Evolutionary conservation across 2,888 invertebrate species (phyloP).

Genomic region (Orchestes rusci): DNA sequence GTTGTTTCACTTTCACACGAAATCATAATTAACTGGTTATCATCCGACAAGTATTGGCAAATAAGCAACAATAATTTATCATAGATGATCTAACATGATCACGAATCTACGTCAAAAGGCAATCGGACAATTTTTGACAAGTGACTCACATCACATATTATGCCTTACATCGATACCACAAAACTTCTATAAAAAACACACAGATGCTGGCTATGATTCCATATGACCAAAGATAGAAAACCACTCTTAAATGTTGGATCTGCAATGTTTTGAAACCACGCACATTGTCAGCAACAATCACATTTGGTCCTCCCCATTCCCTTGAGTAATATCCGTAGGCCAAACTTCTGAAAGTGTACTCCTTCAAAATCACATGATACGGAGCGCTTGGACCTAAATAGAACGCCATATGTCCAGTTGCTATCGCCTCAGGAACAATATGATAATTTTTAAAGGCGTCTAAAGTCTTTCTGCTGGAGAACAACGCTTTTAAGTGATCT

Average conservation of each 20-base stretch:
- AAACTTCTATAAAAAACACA: conserved; percentile 1
- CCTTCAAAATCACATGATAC: conserved; percentile 5
- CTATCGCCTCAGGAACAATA: conserved; percentile 5
- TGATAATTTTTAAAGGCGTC: not conserved
- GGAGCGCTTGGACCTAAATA: conserved; percentile 1
- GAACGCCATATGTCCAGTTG: conserved; percentile 3
- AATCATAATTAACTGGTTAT: no score
- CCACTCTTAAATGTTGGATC: conserved; percentile 1
- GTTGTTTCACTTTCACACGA: no score
- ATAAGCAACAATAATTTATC: no score
- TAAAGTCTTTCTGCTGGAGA: not conserved
- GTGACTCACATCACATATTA: no score
- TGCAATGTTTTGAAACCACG: not conserved
- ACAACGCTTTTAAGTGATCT: not conserved
- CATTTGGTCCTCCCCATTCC: conserved; percentile 1
- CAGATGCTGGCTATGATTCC: conserved; percentile 4
- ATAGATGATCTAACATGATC: no score
- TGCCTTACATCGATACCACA: conserved; percentile 4
- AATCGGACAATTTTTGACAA: no score
- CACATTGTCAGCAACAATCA: not conserved
- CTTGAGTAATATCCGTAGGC: conserved; percentile 8
- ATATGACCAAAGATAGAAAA: conserved; percentile 3
- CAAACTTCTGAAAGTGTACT: conserved; percentile 4
- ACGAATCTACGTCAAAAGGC: no score
- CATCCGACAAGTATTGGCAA: no score